Conservation (phyloP, 1,140 invertebrate species). For the Aplysia californica region DNA sequence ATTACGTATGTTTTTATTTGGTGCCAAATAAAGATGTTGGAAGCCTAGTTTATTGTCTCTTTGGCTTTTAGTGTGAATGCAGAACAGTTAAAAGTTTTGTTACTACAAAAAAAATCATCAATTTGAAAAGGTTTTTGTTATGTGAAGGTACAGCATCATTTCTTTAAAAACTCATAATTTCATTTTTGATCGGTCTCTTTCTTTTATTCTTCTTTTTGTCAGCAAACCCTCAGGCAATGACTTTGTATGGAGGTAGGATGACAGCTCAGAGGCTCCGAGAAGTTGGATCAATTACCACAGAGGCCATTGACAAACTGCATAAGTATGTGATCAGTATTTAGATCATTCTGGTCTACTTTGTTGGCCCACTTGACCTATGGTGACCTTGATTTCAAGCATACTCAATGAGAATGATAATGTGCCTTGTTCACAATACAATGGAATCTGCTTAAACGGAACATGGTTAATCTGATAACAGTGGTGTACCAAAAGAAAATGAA, state of each 20-base stretch:
- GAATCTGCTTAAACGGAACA: too few species aligned
- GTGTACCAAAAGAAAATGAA: background rate
- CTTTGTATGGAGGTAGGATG: conserved; percentile 64
- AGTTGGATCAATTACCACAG: conserved; percentile 74
- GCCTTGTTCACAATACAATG: background rate
- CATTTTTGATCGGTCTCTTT: background rate
- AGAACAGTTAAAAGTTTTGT: too few species aligned
- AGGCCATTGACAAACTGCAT: conserved; percentile 80
- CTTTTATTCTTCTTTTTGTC: background rate
- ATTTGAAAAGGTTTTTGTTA: background rate
- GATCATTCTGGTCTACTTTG: background rate
- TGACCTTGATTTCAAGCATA: background rate
- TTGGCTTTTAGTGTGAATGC: too few species aligned
- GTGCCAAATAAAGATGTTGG: too few species aligned
- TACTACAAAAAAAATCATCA: too few species aligned
- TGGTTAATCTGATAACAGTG: background rate
- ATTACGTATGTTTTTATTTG: too few species aligned
- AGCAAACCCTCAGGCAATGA: conserved; percentile 55
- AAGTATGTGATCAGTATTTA: conserved; percentile 70
- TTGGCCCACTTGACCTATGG: background rate
- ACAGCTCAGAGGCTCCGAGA: conserved; percentile 64
- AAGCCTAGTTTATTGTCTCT: too few species aligned
- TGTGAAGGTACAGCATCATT: background rate
- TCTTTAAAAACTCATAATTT: background rate
- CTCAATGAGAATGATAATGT: background rate